Base-by-base conservation (phyloP, 92 coral and sea anemone species). In the Anthopleura xanthogrammica region DNA sequence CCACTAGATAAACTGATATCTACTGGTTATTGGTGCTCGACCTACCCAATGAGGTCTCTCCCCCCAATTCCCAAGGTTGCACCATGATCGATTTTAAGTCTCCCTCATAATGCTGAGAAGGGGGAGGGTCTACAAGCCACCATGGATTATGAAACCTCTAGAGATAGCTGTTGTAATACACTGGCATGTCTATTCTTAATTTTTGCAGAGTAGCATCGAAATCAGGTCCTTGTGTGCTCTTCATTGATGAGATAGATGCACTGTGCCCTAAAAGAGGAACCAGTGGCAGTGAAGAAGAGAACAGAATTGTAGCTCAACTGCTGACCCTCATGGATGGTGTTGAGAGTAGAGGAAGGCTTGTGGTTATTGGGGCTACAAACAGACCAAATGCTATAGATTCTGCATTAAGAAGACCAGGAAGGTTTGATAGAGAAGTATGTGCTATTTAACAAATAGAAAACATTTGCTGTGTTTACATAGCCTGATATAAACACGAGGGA, bases 321-420 rank as follows among this genome's bases (percentile, higher is more conserved):
- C 85, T 97, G 39, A 94, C 97, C 4, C 79, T 97, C 41, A 95
- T 97, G 93, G 99, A 97, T 89, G 99, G 95, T 20, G 76, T 94
- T 70, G 91, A 90, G 54, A 42, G 82, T 5, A 79, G 95, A 62
- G 95, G 95, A 12, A 85, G 83, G 74, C 87, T 97, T 29, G 90
- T 97, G 40, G 83, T 97, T 14, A 92, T 97, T 78, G 99, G 97
- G 56, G 98, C 99, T 78, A 97, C 98, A 57, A 97, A 97, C 88
- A 89, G 99, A 79, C 99, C 99, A 40, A 92, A 94, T 89, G 96
- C 99, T 52, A 91, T 97, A 57, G 99, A 97, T 52, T 92, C 98
- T 50, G 99, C 99, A 70, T 87, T 94, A 24, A 87, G 99, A 77
- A 86, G 99, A 83, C 98, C 98, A 24, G 99, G 99, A 20, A 94